Evolutionary conservation across 2,113 vertebrate genomes (phyloP), one percentile per base, ranked within the genome.

Genomic region (Saimiri boliviensis): DNA sequence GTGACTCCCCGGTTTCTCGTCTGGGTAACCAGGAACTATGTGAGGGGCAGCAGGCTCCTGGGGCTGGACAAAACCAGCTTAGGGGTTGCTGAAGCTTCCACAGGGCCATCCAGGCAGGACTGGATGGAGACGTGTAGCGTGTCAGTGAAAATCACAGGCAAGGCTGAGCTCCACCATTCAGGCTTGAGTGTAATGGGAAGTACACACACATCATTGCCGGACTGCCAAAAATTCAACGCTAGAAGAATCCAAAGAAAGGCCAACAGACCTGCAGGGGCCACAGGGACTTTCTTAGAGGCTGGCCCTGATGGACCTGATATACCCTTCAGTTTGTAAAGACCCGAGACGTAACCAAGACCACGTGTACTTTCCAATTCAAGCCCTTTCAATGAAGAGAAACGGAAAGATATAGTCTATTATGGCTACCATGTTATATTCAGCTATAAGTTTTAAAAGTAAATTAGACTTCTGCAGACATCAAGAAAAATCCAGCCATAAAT

Each of bases 401-500:
- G 2, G 3, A 80, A 8, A 7, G 56, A 30, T 0, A 49, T 0
- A 25, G 11, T 27, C 14, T 40, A 32, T 7, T 8, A 30, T 2
- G 4, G 42, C 5, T 3, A 21, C 12, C 16, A 11, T 0, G 4
- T 35, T 14, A 70, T 0, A 14, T 32, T 49, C 45, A 87, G 37
- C 42, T 2, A 40, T 1, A 73, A 52, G 4, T 45, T 52, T 9
- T 32, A 49, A 35, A 77, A 90, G 58, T 9, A 42, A 63, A 20
- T 11, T 1, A 87, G 12, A 79, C 74, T 79, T 82, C 71, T 66
- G 25, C 8, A 74, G n/a, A 66, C 40, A 70, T 1, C 20, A 56
- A 80, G 49, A 82, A 92, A 87, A 71, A 30, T 0, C 0, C n/a
- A 91, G 87, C 52, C 23, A 35, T 1, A 9, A 88, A 74, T 66